Percentiles rank a stretch among this genome's conserved stretches.
Evolutionary conservation across 1,140 invertebrate genomes (phyloP).

Genomic region (Drosophila varians): DNA sequence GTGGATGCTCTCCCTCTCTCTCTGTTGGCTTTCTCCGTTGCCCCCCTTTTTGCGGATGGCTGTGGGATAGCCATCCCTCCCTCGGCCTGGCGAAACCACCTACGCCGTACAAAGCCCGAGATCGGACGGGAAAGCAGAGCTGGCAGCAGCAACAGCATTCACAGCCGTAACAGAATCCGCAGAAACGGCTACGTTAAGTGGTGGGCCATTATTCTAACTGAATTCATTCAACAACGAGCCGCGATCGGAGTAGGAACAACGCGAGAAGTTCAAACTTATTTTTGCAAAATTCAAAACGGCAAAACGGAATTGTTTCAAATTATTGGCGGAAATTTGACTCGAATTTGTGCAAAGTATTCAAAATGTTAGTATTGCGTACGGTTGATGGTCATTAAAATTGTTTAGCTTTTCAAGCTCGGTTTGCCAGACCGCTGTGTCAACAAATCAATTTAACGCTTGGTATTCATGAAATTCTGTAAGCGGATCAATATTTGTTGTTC

Average conservation of each 20-base stretch:
- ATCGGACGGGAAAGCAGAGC: conserved; percentile 26
- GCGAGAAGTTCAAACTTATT: conserved; percentile 21
- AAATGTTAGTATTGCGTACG: conserved; percentile 50
- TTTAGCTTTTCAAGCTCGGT: background rate
- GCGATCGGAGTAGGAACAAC: conserved; percentile 65
- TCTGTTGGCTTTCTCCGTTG: conserved; percentile 6
- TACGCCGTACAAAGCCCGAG: conserved; percentile 23
- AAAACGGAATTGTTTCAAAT: background rate
- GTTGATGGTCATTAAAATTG: background rate
- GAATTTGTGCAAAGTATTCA: conserved; percentile 57
- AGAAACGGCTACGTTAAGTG: conserved; percentile 54
- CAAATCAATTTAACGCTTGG: conserved; percentile 16
- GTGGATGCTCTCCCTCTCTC: conserved; percentile 8
- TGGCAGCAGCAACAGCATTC: conserved; percentile 19
- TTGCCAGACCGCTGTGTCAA: conserved; percentile 29
- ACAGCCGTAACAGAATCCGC: conserved; percentile 29
- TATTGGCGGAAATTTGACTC: conserved; percentile 31
- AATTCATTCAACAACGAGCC: conserved; percentile 64
- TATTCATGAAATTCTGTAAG: conserved; percentile 6
- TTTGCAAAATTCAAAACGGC: conserved; percentile 1
- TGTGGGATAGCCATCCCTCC: background rate
- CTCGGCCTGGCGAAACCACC: conserved; percentile 9
- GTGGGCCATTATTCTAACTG: conserved; percentile 56
- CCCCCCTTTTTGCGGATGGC: background rate
- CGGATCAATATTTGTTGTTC: conserved; percentile 9